phyloP scores from a whole-genome alignment of 2,888 invertebrate genomes.

The Andrena haemorrhoa region DNA sequence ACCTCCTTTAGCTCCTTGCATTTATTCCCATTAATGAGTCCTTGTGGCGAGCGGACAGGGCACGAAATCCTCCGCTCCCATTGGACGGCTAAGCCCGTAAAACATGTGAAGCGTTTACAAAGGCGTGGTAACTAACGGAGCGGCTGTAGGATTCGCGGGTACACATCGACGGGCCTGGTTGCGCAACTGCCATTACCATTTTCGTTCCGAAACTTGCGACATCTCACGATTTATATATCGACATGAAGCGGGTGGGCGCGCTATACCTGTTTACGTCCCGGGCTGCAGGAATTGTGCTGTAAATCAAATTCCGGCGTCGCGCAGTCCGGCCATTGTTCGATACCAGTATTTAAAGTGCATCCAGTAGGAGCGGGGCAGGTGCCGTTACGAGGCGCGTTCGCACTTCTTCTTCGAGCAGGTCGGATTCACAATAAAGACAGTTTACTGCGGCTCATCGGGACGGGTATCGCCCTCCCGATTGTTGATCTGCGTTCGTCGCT shows the following conservation, averaged over 20 bases:
- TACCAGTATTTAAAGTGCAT: constrained; percentile 46
- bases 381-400: constrained; percentile 59
- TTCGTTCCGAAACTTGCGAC: constrained; percentile 62
- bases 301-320: constrained; percentile 67
- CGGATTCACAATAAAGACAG: constrained; percentile 66
- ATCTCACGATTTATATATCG: constrained; percentile 65
- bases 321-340: constrained; percentile 58
- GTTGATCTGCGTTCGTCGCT: constrained; percentile 73
- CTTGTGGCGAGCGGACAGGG: constrained; percentile 3
- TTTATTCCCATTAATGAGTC: constrained; percentile 42
- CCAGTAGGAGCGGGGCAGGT: constrained; percentile 59
- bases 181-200: constrained; percentile 61
- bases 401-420: constrained; percentile 63
- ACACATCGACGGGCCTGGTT: constrained; percentile 27
- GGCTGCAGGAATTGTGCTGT: constrained; percentile 53
- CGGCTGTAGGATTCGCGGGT: constrained; percentile 24
- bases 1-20: constrained; percentile 42
- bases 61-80: constrained; percentile 20
- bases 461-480: constrained; percentile 72
- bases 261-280: constrained; percentile 68
- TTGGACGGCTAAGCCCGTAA: constrained; percentile 34
- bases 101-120: constrained; percentile 1
- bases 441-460: constrained; percentile 74
- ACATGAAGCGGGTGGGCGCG: constrained; percentile 27
- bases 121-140: constrained; percentile 37